Evolutionary conservation across 2,113 vertebrate genomes (phyloP).

Genomic region (Paradoxurus hermaphroditus): DNA sequence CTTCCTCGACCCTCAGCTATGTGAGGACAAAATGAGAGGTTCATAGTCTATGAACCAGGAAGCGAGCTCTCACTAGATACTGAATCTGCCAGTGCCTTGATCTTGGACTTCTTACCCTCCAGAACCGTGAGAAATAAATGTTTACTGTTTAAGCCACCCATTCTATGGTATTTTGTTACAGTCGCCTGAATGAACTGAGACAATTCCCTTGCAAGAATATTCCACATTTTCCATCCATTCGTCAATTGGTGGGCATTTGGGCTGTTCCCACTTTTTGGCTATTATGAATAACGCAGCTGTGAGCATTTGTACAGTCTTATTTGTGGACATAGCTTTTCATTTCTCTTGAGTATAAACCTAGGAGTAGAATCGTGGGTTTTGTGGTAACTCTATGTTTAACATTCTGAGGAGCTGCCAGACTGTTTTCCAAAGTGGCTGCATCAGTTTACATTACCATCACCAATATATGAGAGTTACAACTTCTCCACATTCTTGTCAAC

Average conservation of each 20-base stretch:
- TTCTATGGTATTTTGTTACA: too few relatives aligned
- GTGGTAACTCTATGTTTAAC: background rate
- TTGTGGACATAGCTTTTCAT: background rate
- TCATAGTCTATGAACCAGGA: background rate
- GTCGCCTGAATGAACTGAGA: background rate
- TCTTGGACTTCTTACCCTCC: background rate
- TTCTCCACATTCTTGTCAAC: background rate
- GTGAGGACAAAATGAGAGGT: background rate
- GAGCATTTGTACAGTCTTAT: background rate
- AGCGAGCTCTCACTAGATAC: background rate
- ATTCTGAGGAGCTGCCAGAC: background rate
- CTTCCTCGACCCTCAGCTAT: background rate
- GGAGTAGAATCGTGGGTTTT: background rate
- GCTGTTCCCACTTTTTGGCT: background rate
- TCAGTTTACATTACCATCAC: background rate
- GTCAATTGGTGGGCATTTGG: background rate
- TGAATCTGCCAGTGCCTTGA: too few relatives aligned
- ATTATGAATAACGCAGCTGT: background rate
- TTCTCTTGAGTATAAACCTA: background rate
- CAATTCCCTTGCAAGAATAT: background rate
- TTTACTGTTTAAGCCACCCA: background rate
- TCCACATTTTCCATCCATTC: background rate
- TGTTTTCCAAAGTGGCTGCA: background rate
- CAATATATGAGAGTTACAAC: background rate
- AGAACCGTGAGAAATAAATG: background rate